A percentile compares a stretch with the other conserved stretches of the same genome.
phyloP scores from a whole-genome alignment of 2,113 vertebrate species.

The Theristicus caerulescens region DNA sequence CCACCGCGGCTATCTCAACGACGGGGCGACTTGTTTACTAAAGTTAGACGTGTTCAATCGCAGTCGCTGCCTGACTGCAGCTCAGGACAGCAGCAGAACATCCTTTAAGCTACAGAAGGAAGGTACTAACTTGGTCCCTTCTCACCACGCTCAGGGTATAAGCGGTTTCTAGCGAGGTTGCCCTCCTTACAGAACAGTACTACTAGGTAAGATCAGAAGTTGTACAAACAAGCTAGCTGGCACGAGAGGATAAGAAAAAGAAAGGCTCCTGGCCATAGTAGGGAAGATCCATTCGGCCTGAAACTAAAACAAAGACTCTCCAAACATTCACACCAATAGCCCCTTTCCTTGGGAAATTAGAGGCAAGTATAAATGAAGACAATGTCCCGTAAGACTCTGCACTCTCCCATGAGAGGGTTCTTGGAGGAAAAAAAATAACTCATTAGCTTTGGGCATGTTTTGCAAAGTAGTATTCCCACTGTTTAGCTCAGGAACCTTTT shows the following conservation, averaged over 20 bases:
- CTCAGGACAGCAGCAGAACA: neutral
- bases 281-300: neutral
- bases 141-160: fast-evolving
- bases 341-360: neutral
- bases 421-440: fast-evolving
- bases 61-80: neutral
- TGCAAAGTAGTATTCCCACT: neutral
- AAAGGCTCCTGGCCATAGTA: neutral
- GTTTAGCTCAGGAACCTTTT: neutral
- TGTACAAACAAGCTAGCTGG: neutral
- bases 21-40: fast-evolving
- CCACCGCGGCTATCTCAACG: neutral
- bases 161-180: fast-evolving
- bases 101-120: neutral
- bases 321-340: neutral
- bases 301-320: neutral
- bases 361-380: neutral
- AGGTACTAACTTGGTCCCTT: fast-evolving
- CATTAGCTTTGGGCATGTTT: neutral
- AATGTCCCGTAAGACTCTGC: neutral
- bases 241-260: neutral
- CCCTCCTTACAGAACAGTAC: neutral
- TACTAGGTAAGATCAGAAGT: neutral
- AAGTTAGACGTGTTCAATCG: neutral
- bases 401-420: neutral